A percentile compares a stretch with the other conserved stretches of the same genome.
These are phyloP conservation scores for Cosmorhoe ocellata DNA, from an alignment of 2,888 invertebrate genomes.

Conservation along the genomic window DNA sequence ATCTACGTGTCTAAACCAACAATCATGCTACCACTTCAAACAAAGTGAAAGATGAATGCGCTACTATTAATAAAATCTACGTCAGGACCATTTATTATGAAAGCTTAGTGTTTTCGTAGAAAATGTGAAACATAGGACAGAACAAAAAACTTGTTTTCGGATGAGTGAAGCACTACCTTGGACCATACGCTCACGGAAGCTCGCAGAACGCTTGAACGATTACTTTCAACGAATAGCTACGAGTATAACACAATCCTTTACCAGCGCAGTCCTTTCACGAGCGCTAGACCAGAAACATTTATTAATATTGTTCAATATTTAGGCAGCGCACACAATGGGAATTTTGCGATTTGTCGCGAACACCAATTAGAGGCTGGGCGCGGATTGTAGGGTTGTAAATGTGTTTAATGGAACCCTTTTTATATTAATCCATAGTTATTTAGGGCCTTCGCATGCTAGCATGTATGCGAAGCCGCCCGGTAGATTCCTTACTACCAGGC, in stretches of 20 bases:
- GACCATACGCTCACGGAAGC: slow-evolving; percentile 52
- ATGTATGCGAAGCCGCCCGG: neutral
- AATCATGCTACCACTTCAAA: too few relatives aligned
- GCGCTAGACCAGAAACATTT: slow-evolving; percentile 68
- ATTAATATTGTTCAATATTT: slow-evolving; percentile 75
- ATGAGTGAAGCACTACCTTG: slow-evolving; percentile 36
- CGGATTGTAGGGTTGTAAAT: slow-evolving; percentile 24
- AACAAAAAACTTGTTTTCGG: too few relatives aligned
- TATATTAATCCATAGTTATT: slow-evolving; percentile 3
- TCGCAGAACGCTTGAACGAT: slow-evolving; percentile 52
- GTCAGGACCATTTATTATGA: too few relatives aligned
- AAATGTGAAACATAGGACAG: too few relatives aligned
- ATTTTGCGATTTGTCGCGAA: slow-evolving; percentile 43
- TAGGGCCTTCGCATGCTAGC: neutral
- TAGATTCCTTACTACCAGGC: too few relatives aligned
- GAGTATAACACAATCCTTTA: slow-evolving; percentile 76
- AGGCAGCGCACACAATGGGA: slow-evolving; percentile 56
- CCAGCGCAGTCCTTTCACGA: slow-evolving; percentile 68
- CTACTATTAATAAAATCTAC: too few relatives aligned
- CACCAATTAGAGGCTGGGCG: slow-evolving; percentile 41
- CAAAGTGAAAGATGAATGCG: too few relatives aligned
- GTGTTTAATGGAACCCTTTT: slow-evolving; percentile 24
- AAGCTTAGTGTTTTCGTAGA: too few relatives aligned
- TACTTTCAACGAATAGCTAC: slow-evolving; percentile 62
- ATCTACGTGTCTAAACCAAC: too few relatives aligned